A percentile compares a stretch with the other conserved stretches of the same genome.
Conservation (phyloP, 2,113 vertebrate genomes). For the Ochotona princeps region DNA sequence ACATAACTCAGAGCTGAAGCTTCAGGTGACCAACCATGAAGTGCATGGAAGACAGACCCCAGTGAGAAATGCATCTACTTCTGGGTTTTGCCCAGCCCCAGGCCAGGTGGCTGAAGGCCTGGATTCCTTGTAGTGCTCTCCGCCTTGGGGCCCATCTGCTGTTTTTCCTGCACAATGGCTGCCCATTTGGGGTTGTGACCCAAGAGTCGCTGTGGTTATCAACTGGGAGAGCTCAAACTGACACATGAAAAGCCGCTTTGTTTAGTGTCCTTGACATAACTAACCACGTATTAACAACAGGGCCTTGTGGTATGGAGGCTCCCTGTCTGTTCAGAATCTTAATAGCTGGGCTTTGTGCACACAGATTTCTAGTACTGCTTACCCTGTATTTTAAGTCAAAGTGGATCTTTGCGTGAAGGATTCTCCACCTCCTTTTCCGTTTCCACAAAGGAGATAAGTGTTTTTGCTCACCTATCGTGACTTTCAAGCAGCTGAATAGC, state of each 20-base stretch:
- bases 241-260: conserved; percentile 81
- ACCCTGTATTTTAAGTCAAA: conserved; percentile 83
- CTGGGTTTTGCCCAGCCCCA: background rate
- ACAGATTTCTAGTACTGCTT: conserved; percentile 81
- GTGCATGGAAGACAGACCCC: background rate
- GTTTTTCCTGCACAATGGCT: conserved; percentile 26
- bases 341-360: conserved; percentile 81
- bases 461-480: conserved; percentile 83
- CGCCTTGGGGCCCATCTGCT: background rate
- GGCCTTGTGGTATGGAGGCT: conserved; percentile 70
- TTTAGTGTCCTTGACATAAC: conserved; percentile 87
- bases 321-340: conserved; percentile 82
- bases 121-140: background rate
- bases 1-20: background rate
- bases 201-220: conserved; percentile 48
- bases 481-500: conserved; percentile 82
- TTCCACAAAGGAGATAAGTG: conserved; percentile 79
- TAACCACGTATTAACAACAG: conserved; percentile 75
- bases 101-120: background rate
- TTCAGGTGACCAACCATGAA: accelerated
- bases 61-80: background rate
- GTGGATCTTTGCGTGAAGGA: conserved; percentile 83
- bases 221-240: conserved; percentile 72
- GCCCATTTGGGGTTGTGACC: conserved; percentile 75
- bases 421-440: conserved; percentile 70